Conservation (phyloP, 2,797 vertebrate species). For the Enteromius treurensis region DNA sequence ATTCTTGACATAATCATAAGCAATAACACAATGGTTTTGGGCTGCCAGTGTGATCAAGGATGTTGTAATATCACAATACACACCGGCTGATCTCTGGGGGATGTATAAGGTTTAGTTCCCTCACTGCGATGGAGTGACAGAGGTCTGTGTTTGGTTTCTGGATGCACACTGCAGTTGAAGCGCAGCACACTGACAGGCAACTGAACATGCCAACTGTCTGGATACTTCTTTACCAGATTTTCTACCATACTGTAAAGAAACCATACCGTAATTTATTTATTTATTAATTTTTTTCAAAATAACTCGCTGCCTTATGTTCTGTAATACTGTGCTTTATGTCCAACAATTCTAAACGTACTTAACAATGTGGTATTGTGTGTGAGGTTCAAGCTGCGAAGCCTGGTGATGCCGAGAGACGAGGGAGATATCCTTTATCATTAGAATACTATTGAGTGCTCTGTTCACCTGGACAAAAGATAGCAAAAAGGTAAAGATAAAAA, state of each 20-base stretch:
- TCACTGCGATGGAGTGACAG: slow-evolving; percentile 70
- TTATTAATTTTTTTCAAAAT: neutral
- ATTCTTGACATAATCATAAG: neutral
- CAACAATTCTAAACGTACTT: slow-evolving; percentile 27
- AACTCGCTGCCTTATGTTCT: neutral
- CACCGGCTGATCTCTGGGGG: slow-evolving; percentile 35
- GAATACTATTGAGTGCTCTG: slow-evolving; percentile 20
- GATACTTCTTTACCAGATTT: slow-evolving; percentile 68
- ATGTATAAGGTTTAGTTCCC: slow-evolving; percentile 35
- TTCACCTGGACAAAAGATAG: slow-evolving; percentile 1
- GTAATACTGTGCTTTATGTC: neutral
- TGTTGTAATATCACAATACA: neutral
- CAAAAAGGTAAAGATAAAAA: neutral
- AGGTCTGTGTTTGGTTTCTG: slow-evolving; percentile 69
- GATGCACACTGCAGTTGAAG: slow-evolving; percentile 73
- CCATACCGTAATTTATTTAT: neutral
- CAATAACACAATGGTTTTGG: neutral
- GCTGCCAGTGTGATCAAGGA: neutral
- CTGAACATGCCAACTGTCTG: slow-evolving; percentile 73
- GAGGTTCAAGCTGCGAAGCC: slow-evolving; percentile 63
- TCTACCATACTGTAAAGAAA: slow-evolving; percentile 69
- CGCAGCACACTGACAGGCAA: slow-evolving; percentile 73
- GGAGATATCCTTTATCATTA: slow-evolving; percentile 9
- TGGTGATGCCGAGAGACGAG: slow-evolving; percentile 50
- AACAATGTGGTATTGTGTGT: slow-evolving; percentile 37